Base-by-base conservation (phyloP, 2,113 vertebrate genomes). In the Chaetura pelagica region DNA sequence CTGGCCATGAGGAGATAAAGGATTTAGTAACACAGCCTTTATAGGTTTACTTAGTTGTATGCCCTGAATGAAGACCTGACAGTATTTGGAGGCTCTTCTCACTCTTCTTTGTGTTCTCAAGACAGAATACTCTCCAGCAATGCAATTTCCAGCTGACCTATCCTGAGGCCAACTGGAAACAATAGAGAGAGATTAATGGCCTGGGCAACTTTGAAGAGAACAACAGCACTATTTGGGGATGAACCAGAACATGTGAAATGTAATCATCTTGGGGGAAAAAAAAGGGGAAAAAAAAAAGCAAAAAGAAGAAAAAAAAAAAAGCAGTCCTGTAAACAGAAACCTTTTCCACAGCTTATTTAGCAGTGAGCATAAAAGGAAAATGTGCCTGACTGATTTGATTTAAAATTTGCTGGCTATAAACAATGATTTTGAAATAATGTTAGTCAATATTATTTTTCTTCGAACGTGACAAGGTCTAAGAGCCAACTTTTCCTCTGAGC, bases 81-180 rank as follows among this genome's bases (percentile, higher is more conserved):
- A 84, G 44, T 26, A 75, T 82, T 84, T 88, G 86, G 27, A 93
- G 78, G 46, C 69, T 93, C 61, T 94, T 54, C 68, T 93, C 8
- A 2, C 86, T 86, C 44, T 84, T 88, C 74, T 48, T n/a, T 77
- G 38, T 59, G 48, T 81, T 89, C 78, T 84, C 24, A 69, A 91
- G 83, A 83, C 68, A 95, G 81, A 96, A 82, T 74, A 82, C 61
- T 87, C 87, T 94, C 61, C 54, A 71, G 80, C 82, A 83, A 74
- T 44, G n/a, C 32, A 29, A 71, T 89, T 94, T 96, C 83, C 88
- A 95, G 73, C 92, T 94, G 96, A 94, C 94, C 82, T 96, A 84
- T 94, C 76, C 66, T 20, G 20, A 92, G 93, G 93, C 90, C 94
- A 96, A 80, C 74, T 90, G 64, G 82, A 88, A 96, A 96, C 85